A percentile compares a stretch with the other conserved stretches of the same genome.
Evolutionary conservation across 2,888 invertebrate species (phyloP).

Genomic region (Cerastis rubricosa): DNA sequence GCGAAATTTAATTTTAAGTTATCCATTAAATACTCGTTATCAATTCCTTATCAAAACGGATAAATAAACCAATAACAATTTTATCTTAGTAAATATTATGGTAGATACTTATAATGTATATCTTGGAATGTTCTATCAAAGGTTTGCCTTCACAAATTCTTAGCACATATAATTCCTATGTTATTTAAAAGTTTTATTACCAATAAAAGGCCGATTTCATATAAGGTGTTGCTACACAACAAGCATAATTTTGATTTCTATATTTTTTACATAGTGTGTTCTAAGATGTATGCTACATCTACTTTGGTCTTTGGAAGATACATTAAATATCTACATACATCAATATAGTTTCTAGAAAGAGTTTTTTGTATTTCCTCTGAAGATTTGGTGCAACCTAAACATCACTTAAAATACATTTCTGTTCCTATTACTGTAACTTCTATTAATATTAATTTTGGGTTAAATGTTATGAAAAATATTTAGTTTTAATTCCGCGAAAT

Average conservation of each 20-base stretch:
- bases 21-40: neutral
- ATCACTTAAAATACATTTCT: slow-evolving; percentile 1
- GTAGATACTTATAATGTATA: slow-evolving; percentile 28
- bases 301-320: slow-evolving; percentile 55
- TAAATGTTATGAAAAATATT: neutral
- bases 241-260: slow-evolving; percentile 1
- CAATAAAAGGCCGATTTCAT: slow-evolving; percentile 9
- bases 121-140: slow-evolving; percentile 52
- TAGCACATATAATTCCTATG: neutral
- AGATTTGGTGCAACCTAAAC: slow-evolving; percentile 34
- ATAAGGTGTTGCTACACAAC: neutral
- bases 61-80: slow-evolving; percentile 15
- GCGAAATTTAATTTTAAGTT: neutral
- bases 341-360: slow-evolving; percentile 29
- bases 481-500: neutral
- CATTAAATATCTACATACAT: slow-evolving; percentile 23
- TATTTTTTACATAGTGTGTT: slow-evolving; percentile 25
- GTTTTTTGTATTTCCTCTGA: slow-evolving; percentile 40
- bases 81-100: slow-evolving; percentile 32
- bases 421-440: neutral
- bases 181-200: neutral
- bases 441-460: slow-evolving; percentile 7
- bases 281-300: slow-evolving; percentile 34
- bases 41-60: neutral
- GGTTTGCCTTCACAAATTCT: slow-evolving; percentile 15